Conservation (phyloP, 2,888 invertebrate species). For the Abrostola triplasia region DNA sequence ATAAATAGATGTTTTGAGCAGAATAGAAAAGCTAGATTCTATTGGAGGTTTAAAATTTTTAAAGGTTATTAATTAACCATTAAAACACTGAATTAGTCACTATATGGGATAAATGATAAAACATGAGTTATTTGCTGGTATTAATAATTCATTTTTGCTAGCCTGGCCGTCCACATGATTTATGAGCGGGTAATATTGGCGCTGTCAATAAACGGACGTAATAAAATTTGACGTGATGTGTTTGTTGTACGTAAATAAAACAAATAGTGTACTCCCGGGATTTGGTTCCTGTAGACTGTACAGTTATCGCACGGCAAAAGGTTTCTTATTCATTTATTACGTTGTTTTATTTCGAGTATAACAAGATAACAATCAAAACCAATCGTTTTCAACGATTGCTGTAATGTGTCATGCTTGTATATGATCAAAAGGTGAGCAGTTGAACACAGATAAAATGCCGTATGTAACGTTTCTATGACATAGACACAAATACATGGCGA, state of each 20-base stretch:
- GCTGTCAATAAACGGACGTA: slow-evolving; percentile 31
- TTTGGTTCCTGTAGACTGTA: slow-evolving; percentile 15
- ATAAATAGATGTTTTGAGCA: too few relatives aligned
- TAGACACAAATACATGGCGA: too few relatives aligned
- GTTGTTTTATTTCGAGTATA: slow-evolving; percentile 3
- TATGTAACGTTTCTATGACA: too few relatives aligned
- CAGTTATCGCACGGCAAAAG: slow-evolving; percentile 10
- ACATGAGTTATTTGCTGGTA: background rate
- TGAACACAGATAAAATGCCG: background rate
- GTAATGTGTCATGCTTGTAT: background rate
- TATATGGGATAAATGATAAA: background rate
- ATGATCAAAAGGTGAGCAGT: background rate
- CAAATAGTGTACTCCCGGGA: slow-evolving; percentile 24
- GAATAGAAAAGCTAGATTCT: too few relatives aligned
- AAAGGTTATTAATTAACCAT: background rate
- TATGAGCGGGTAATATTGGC: slow-evolving; percentile 27
- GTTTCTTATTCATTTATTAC: slow-evolving; percentile 13
- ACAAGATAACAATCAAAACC: background rate
- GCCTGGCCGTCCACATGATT: slow-evolving; percentile 2
- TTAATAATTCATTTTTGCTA: slow-evolving; percentile 7
- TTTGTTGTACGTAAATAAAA: slow-evolving; percentile 42
- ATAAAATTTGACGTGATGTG: slow-evolving; percentile 40
- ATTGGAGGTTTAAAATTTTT: too few relatives aligned
- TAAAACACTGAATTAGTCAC: background rate
- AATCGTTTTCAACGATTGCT: background rate